These are phyloP conservation scores for Caligus rogercresseyi DNA, from an alignment of 1,140 invertebrate genomes.

Conservation along the genomic window DNA sequence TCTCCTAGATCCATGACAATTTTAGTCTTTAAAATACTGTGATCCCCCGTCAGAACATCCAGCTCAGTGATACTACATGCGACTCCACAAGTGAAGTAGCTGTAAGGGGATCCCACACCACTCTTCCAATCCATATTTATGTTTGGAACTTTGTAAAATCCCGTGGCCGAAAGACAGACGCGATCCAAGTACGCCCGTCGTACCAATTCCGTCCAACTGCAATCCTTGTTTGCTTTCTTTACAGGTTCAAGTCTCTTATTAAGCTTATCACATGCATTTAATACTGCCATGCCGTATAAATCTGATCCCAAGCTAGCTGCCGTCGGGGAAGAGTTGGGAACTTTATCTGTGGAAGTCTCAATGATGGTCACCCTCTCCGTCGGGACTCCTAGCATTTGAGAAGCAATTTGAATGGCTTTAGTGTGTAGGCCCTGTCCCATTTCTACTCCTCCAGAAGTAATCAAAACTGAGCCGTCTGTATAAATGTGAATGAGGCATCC, in stretches of 20 bases:
- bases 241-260: conserved; percentile 54
- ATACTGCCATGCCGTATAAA: conserved; percentile 82
- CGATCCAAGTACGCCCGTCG: conserved; percentile 55
- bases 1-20: conserved; percentile 89
- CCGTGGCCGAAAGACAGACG: conserved; percentile 62
- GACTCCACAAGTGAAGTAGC: conserved; percentile 61
- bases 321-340: conserved; percentile 79
- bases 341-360: conserved; percentile 79
- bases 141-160: conserved; percentile 62
- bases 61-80: conserved; percentile 65
- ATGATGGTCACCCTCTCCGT: conserved; percentile 59
- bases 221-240: conserved; percentile 52
- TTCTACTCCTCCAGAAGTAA: conserved; percentile 80
- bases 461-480: conserved; percentile 69
- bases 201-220: conserved; percentile 73
- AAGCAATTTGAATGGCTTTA: conserved; percentile 60
- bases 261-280: conserved; percentile 65
- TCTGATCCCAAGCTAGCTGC: conserved; percentile 80
- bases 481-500: conserved; percentile 78
- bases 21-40: conserved; percentile 63
- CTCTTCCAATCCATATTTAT: conserved; percentile 54
- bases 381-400: conserved; percentile 42
- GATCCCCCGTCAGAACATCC: conserved; percentile 70
- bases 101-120: conserved; percentile 48
- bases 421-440: conserved; percentile 92